Percentiles rank a stretch among this genome's conserved stretches.
phyloP scores from a whole-genome alignment of 1,140 invertebrate species.

The Pseudomyrmex cubaensis region DNA sequence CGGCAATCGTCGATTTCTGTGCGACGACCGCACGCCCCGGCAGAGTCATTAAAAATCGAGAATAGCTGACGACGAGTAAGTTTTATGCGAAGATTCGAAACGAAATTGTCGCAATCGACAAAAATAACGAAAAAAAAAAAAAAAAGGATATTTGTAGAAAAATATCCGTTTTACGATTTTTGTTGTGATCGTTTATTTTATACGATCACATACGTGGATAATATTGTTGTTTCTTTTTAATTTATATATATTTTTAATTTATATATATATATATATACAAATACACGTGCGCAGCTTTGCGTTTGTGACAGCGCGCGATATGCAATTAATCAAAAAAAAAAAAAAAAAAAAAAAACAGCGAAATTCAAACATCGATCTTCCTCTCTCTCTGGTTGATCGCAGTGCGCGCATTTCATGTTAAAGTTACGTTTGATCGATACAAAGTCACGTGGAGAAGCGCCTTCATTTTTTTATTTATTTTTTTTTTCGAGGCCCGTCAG shows the following conservation, averaged over 20 bases:
- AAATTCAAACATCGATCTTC: conserved; percentile 40
- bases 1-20: neutral
- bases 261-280: no score
- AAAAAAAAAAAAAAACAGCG: conserved; percentile 12
- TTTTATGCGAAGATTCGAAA: neutral
- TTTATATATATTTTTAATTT: no score
- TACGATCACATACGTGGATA: no score
- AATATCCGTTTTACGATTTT: no score
- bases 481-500: conserved; percentile 27
- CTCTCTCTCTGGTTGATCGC: neutral
- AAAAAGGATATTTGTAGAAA: neutral
- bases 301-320: no score
- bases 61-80: neutral
- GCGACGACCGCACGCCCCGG: no score
- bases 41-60: conserved; percentile 8
- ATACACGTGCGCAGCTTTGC: no score
- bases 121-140: neutral
- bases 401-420: conserved; percentile 36
- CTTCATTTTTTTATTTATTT: conserved; percentile 9
- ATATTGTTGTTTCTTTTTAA: no score
- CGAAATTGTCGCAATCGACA: neutral
- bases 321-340: conserved; percentile 4
- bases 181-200: no score
- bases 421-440: conserved; percentile 42
- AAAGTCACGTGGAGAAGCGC: conserved; percentile 41